These are phyloP conservation scores for Cercocebus atys DNA, from an alignment of 2,113 vertebrate species.

Conservation along the genomic window DNA sequence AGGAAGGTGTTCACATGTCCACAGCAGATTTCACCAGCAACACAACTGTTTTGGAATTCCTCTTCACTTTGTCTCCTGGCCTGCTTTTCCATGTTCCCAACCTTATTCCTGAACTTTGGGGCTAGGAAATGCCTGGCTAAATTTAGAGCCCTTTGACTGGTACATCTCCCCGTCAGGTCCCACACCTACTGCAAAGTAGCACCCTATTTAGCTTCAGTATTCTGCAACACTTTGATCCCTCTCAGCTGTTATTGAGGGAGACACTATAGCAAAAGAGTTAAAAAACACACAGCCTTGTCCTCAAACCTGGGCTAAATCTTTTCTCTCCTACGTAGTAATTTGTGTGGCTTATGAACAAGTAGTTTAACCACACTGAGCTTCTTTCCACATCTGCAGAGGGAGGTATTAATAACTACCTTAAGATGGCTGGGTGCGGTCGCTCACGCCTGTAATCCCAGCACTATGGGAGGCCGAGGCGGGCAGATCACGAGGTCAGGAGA, in stretches of 20 bases:
- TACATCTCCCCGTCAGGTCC: not conserved
- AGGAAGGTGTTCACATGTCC: not conserved
- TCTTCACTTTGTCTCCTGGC: not conserved
- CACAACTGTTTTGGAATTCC: not conserved
- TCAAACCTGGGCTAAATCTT: not conserved
- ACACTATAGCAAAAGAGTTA: not conserved
- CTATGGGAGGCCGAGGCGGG: no score
- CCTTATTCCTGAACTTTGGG: not conserved
- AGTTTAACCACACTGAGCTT: not conserved
- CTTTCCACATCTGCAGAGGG: not conserved
- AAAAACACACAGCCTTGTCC: not conserved
- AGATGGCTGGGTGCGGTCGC: no score
- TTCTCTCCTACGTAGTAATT: not conserved
- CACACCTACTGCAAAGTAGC: no score
- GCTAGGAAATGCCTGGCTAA: not conserved
- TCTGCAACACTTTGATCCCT: not conserved
- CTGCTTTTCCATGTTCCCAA: not conserved
- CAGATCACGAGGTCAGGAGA: no score
- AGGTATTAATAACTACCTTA: not conserved
- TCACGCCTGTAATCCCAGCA: no score
- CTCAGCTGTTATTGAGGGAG: not conserved
- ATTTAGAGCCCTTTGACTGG: not conserved
- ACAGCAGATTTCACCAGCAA: not conserved
- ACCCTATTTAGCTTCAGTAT: not conserved
- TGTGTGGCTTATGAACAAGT: not conserved